phyloP scores from a whole-genome alignment of 1,140 invertebrate genomes.

The Eubasilissa regina region DNA sequence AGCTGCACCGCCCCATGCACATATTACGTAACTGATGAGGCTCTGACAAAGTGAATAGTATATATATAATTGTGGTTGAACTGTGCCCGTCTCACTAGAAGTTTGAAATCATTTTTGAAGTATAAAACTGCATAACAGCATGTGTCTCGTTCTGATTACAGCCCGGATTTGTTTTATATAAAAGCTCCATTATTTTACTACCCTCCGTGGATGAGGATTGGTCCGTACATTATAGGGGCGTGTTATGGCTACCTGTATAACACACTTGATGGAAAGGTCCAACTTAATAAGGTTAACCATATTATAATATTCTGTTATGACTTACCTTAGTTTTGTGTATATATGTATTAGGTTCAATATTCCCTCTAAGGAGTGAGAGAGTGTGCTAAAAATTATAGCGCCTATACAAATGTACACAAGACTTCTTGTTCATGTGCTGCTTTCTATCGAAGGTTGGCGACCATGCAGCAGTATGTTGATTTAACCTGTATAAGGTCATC shows the following conservation, averaged over 20 bases:
- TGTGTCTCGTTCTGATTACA: not conserved
- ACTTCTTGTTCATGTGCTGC: no score
- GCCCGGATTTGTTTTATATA: conserved; percentile 65
- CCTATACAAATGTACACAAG: no score
- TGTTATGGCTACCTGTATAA: conserved; percentile 65
- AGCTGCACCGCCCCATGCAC: no score
- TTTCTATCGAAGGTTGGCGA: no score
- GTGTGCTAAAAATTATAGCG: not conserved
- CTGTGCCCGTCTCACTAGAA: no score
- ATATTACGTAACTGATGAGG: no score
- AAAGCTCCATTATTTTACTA: conserved; percentile 68
- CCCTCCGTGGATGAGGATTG: conserved; percentile 71
- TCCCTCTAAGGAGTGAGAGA: not conserved
- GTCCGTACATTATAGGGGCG: conserved; percentile 72
- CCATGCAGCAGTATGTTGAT: no score
- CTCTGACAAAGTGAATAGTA: no score
- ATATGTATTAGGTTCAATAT: not conserved
- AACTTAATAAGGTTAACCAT: conserved; percentile 16
- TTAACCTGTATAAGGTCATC: no score
- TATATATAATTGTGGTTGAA: no score
- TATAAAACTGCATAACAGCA: not conserved
- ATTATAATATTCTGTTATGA: not conserved
- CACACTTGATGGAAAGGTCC: conserved; percentile 11
- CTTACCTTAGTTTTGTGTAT: not conserved
- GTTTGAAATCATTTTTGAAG: not conserved